These are phyloP conservation scores for Anagyrus pseudococci DNA, from an alignment of 2,888 invertebrate species.

Conservation along the genomic window DNA sequence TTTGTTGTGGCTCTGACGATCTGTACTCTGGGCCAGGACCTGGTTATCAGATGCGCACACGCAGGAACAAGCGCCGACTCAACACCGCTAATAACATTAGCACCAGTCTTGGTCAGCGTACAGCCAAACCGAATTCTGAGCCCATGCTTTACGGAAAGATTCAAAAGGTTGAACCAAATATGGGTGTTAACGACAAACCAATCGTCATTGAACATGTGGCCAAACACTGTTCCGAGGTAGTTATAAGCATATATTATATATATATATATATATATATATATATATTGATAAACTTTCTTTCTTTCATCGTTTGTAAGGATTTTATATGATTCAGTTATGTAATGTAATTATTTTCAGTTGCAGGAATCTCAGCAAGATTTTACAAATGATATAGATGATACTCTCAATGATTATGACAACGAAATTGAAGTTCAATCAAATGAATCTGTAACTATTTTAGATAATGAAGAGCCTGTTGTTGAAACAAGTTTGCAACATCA, in stretches of 20 bases:
- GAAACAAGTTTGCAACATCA: neutral
- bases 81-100: neutral
- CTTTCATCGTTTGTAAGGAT: neutral
- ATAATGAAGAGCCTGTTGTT: neutral
- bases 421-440: neutral
- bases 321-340: neutral
- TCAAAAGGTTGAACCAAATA: slow-evolving; percentile 8
- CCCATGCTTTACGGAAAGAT: slow-evolving; percentile 16
- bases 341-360: too few species aligned
- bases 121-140: too few species aligned
- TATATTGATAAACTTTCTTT: too few species aligned
- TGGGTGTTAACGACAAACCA: slow-evolving; percentile 12
- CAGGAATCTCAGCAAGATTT: too few species aligned
- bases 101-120: neutral
- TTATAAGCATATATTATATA: neutral
- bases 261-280: neutral
- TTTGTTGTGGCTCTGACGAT: slow-evolving; percentile 19
- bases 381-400: neutral
- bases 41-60: slow-evolving; percentile 12
- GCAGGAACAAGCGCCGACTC: slow-evolving; percentile 13
- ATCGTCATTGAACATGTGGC: neutral
- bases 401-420: slow-evolving; percentile 9
- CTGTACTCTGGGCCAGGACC: neutral
- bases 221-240: slow-evolving; percentile 14
- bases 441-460: neutral